Evolutionary conservation across 2,113 vertebrate genomes (phyloP), one percentile per base, ranked within the genome.

Genomic region (Argyrosomus japonicus): DNA sequence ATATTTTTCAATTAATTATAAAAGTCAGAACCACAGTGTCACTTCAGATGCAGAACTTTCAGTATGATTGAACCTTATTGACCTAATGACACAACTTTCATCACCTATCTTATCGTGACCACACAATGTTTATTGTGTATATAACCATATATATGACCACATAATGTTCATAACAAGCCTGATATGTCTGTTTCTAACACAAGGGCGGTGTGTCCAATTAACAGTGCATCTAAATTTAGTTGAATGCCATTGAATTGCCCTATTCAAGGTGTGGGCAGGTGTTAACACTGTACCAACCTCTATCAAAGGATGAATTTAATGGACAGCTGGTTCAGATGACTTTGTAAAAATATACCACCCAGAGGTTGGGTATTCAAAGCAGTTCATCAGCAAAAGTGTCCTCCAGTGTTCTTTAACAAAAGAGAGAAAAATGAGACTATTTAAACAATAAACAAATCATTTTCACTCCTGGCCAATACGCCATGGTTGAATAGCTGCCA

Each of bases 401-500:
- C 65, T 63, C 69, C 40, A 23, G 17, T 65, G 25, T 65, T 71
- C 45, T 5, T 58, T 56, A 73, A 79, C 56, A 76, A 83, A 78
- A 76, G 56, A 70, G 19, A 29, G 21, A 40, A 47, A 60, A 40
- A 68, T 45, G 1, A 18, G 17, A 65, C 68, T 15, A 78, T 75
- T 61, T 81, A 23, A 73, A 53, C 19, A 67, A 56, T 68, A 68
- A 78, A 75, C 58, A 53, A 81, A 78, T 82, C 11, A 47, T 84
- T 68, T 72, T 68, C 69, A 29, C 23, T 74, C 64, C 53, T 62
- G 50, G 63, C 56, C 6, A 7, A 81, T 71, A 32, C 64, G 43
- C 50, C 69, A n/a, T 67, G 54, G 50, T 48, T 78, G 50, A 85
- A 64, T 36, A 60, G 69, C 79, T 75, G 69, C 84, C 70, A 81